Evolutionary conservation across 2,797 vertebrate species (phyloP).

Genomic region (Channallabes apus): DNA sequence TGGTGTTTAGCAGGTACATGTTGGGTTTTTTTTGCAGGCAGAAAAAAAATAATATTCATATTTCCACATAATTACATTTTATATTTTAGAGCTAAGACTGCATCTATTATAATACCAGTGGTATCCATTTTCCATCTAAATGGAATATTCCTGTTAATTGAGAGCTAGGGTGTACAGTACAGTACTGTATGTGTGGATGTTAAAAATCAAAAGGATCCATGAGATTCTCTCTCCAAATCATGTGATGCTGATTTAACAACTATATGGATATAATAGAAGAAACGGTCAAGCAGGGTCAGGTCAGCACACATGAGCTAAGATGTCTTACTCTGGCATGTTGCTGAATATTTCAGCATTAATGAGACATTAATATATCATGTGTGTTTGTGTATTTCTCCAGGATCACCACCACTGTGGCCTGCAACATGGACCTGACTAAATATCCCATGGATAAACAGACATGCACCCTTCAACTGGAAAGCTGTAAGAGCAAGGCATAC

Average conservation of each 20-base stretch:
- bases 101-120: not conserved
- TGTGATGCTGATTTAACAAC: not conserved
- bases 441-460: conserved; percentile 94
- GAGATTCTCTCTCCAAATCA: not conserved
- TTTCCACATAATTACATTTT: not conserved
- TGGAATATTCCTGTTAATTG: not conserved
- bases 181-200: not conserved
- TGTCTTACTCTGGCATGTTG: not conserved
- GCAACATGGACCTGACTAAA: conserved; percentile 92
- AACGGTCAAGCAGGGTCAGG: not conserved
- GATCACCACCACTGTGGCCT: conserved; percentile 89
- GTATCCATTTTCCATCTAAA: not conserved
- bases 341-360: conserved; percentile 18
- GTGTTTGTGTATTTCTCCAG: conserved; percentile 59
- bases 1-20: not conserved
- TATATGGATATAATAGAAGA: not conserved
- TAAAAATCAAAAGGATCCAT: not conserved
- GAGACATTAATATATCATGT: conserved; percentile 1
- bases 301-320: not conserved
- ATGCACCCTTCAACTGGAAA: conserved; percentile 90
- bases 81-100: not conserved
- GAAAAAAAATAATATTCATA: not conserved
- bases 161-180: not conserved
- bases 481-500: conserved; percentile 77
- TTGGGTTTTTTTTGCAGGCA: not conserved